These are phyloP conservation scores for Dilophus febrilis DNA, from an alignment of 2,888 invertebrate species.

Conservation along the genomic window DNA sequence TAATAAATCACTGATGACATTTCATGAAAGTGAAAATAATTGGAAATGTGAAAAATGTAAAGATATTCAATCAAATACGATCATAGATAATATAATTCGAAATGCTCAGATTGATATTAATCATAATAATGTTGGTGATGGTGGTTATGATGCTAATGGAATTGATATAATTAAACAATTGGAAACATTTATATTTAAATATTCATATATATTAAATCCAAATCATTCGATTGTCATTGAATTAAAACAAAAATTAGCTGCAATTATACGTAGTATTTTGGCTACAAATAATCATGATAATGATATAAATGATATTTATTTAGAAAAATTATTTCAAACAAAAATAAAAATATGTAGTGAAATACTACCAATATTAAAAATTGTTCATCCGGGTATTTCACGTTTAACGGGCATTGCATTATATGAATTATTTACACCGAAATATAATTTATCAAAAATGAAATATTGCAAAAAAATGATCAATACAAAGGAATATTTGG, in stretches of 20 bases:
- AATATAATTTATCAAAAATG: slow-evolving; percentile 45
- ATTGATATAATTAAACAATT: slow-evolving; percentile 15
- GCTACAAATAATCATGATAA: slow-evolving; percentile 20
- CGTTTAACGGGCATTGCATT: slow-evolving; percentile 39
- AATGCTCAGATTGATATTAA: slow-evolving; percentile 31
- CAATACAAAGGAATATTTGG: slow-evolving; percentile 34
- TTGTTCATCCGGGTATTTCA: slow-evolving; percentile 37
- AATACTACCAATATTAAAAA: slow-evolving; percentile 43
- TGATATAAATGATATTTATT: slow-evolving; percentile 32
- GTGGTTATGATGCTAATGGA: background rate
- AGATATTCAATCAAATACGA: slow-evolving; percentile 24
- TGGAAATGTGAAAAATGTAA: slow-evolving; percentile 40
- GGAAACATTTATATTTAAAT: slow-evolving; percentile 36
- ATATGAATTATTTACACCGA: slow-evolving; percentile 56
- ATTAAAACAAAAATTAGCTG: slow-evolving; percentile 50
- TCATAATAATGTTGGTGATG: slow-evolving; percentile 14
- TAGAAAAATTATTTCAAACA: slow-evolving; percentile 37
- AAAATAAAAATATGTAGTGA: slow-evolving; percentile 50
- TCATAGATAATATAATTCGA: slow-evolving; percentile 32
- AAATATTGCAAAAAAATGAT: slow-evolving; percentile 43
- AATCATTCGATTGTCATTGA: slow-evolving; percentile 51
- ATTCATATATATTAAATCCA: slow-evolving; percentile 40
- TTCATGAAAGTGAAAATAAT: slow-evolving; percentile 16
- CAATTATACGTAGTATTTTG: slow-evolving; percentile 33
- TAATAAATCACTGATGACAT: slow-evolving; percentile 25